These are phyloP conservation scores for Nephotettix cincticeps DNA, from an alignment of 1,140 invertebrate species.

Conservation along the genomic window DNA sequence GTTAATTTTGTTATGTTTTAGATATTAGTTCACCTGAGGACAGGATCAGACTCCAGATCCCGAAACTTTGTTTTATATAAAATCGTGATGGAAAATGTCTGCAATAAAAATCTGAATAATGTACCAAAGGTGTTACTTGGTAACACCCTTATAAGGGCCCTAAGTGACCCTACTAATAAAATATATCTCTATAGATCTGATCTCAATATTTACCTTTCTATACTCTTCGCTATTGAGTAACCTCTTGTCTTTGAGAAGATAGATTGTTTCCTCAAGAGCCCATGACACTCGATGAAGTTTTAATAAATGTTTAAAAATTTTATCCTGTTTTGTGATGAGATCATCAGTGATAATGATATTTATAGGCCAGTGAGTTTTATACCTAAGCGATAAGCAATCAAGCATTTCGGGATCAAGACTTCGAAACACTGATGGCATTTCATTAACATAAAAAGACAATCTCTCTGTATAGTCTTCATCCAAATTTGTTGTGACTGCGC, in stretches of 20 bases:
- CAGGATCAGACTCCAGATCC: no score
- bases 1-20: no score
- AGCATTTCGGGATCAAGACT: slow-evolving; percentile 60
- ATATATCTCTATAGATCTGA: no score
- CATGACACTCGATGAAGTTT: slow-evolving; percentile 71
- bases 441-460: slow-evolving; percentile 56
- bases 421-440: slow-evolving; percentile 57
- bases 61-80: no score
- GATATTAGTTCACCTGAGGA: no score
- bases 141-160: no score
- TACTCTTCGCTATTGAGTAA: slow-evolving; percentile 42
- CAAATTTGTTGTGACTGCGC: slow-evolving; percentile 49
- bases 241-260: slow-evolving; percentile 47
- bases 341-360: slow-evolving; percentile 72
- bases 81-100: no score
- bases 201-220: slow-evolving; percentile 46
- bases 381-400: slow-evolving; percentile 64
- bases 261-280: slow-evolving; percentile 66
- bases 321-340: slow-evolving; percentile 63
- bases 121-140: no score
- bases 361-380: slow-evolving; percentile 70
- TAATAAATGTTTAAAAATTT: slow-evolving; percentile 71
- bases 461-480: slow-evolving; percentile 55
- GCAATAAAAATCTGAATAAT: no score
- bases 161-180: no score